Percentiles rank a stretch among this genome's conserved stretches.
phyloP scores from a whole-genome alignment of 2,113 vertebrate genomes.

The Lanius ludovicianus region DNA sequence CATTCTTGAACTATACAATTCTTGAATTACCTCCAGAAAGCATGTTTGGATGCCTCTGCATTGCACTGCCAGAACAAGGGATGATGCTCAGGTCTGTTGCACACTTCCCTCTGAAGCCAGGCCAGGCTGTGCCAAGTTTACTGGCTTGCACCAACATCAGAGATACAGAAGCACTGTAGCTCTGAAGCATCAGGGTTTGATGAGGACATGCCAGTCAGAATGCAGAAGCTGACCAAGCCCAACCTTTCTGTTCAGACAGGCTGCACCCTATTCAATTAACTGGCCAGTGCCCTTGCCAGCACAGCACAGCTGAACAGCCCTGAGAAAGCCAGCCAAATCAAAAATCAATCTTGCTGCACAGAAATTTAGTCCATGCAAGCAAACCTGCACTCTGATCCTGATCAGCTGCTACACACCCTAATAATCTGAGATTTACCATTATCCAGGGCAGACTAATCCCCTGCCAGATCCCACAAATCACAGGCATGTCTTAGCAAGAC shows the following conservation, averaged over 20 bases:
- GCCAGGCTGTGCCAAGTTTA: neutral
- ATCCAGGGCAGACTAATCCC: neutral
- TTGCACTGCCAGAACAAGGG: accelerated
- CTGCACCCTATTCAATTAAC: neutral
- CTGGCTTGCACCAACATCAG: neutral
- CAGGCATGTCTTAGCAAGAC: neutral
- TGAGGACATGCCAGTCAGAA: neutral
- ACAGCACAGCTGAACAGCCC: neutral
- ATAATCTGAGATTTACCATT: neutral
- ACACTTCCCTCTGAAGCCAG: neutral
- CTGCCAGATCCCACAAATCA: neutral
- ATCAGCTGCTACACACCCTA: neutral
- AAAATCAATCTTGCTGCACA: neutral
- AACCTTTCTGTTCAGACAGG: neutral
- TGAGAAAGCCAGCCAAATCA: neutral
- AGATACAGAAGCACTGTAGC: neutral
- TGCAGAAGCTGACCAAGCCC: neutral
- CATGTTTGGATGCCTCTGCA: neutral
- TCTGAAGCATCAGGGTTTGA: neutral
- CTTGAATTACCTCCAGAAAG: neutral
- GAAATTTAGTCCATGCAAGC: neutral
- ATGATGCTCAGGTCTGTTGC: neutral
- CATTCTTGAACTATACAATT: accelerated
- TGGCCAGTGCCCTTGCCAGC: neutral
- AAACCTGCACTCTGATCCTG: neutral